These are phyloP conservation scores for Drosophila affinis DNA, from an alignment of 2,888 invertebrate genomes.

Conservation along the genomic window DNA sequence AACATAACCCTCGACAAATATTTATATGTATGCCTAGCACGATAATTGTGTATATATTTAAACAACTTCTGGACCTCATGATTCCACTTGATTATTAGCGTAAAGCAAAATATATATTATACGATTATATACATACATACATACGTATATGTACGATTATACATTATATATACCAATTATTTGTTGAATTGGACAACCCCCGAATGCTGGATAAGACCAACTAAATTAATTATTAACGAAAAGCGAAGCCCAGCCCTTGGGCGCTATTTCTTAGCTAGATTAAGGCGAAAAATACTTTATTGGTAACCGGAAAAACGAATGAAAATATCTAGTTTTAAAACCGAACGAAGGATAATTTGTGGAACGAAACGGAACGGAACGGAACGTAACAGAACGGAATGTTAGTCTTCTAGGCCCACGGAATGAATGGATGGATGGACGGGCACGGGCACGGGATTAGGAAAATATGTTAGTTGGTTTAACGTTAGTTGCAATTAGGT, in stretches of 20 bases:
- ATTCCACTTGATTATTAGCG: slow-evolving; percentile 60
- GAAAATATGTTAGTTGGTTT: slow-evolving; percentile 49
- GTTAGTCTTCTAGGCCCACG: background rate
- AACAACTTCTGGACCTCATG: slow-evolving; percentile 77
- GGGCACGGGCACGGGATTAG: slow-evolving; percentile 11
- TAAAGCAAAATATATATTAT: slow-evolving; percentile 22
- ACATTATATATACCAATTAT: slow-evolving; percentile 38
- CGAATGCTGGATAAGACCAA: slow-evolving; percentile 78
- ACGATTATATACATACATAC: slow-evolving; percentile 44
- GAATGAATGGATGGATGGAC: background rate
- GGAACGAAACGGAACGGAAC: slow-evolving; percentile 1
- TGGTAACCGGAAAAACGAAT: slow-evolving; percentile 35
- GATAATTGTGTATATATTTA: slow-evolving; percentile 44
- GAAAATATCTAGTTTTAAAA: slow-evolving; percentile 59
- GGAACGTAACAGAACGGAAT: background rate
- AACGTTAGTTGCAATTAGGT: slow-evolving; percentile 43
- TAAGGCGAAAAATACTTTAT: slow-evolving; percentile 24
- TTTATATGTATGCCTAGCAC: slow-evolving; percentile 21
- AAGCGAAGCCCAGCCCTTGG: slow-evolving; percentile 42
- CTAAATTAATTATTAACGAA: slow-evolving; percentile 63
- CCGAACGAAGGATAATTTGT: slow-evolving; percentile 33
- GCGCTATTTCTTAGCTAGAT: slow-evolving; percentile 36
- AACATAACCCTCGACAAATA: slow-evolving; percentile 5
- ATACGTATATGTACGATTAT: too few species aligned
- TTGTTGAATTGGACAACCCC: slow-evolving; percentile 55